Evolutionary conservation across 92 coral and sea anemone species (phyloP).

Genomic region (Virgularia gustaviana): DNA sequence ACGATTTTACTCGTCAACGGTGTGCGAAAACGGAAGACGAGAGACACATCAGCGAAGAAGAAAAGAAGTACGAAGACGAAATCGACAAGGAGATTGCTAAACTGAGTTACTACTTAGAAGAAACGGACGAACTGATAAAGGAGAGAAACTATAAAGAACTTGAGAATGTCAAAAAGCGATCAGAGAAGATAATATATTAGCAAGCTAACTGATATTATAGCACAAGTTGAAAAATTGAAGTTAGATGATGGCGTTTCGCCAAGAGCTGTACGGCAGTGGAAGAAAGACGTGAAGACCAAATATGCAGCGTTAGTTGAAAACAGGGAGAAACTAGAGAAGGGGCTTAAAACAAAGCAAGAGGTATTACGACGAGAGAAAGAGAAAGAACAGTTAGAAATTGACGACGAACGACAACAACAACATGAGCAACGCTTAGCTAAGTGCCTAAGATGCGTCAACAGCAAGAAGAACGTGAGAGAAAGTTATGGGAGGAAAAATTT

Average conservation of each 20-base stretch:
- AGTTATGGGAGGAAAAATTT: conserved; percentile 17
- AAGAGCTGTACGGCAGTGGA: conserved; percentile 20
- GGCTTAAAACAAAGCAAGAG: neutral
- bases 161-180: conserved; percentile 2
- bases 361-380: conserved; percentile 5
- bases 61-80: conserved; percentile 18
- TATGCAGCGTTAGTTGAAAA: neutral
- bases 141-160: conserved; percentile 18
- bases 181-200: conserved; percentile 3
- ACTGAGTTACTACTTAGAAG: conserved; percentile 7
- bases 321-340: conserved; percentile 1
- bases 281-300: conserved; percentile 4
- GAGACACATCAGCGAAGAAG: neutral
- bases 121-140: neutral
- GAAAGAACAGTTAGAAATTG: neutral
- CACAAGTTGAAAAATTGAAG: conserved; percentile 14
- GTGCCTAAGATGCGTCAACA: neutral
- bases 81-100: conserved; percentile 17
- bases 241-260: conserved; percentile 2
- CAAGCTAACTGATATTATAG: conserved; percentile 6
- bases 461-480: conserved; percentile 30
- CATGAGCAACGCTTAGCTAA: neutral
- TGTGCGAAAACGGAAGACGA: neutral
- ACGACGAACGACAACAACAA: neutral
- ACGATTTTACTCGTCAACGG: no score